Percentiles rank a stretch among this genome's conserved stretches.
phyloP scores from a whole-genome alignment of 2,797 vertebrate genomes.

The Pseudochromis fuscus region DNA sequence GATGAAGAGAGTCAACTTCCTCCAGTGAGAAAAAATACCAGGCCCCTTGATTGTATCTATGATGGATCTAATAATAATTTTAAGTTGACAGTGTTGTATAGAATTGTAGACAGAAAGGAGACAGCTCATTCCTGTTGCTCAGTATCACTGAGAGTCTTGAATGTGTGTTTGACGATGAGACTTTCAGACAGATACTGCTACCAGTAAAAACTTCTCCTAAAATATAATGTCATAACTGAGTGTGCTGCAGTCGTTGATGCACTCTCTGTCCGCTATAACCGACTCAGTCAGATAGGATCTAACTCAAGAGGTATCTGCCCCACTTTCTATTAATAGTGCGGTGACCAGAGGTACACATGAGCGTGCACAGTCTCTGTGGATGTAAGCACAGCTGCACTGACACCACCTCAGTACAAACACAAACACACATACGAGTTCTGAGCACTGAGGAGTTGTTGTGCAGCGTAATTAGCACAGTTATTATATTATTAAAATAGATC shows the following conservation, averaged over 20 bases:
- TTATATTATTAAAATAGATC: conserved; percentile 3
- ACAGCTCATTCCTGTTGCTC: background rate
- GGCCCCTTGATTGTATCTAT: too few species aligned
- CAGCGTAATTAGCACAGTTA: conserved; percentile 4
- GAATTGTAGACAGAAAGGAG: background rate
- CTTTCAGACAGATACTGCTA: conserved; percentile 12
- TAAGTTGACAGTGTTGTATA: background rate
- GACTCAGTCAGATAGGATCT: conserved; percentile 69
- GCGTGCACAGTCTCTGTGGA: conserved; percentile 35
- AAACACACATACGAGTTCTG: conserved; percentile 11
- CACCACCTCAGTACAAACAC: conserved; percentile 14
- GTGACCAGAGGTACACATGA: conserved; percentile 65
- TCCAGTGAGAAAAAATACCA: too few species aligned
- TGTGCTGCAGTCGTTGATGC: conserved; percentile 31
- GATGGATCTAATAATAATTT: background rate
- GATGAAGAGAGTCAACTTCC: too few species aligned
- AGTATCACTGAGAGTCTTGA: conserved; percentile 7
- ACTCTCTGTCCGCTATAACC: conserved; percentile 31
- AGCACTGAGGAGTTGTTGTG: background rate
- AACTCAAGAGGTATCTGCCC: conserved; percentile 79
- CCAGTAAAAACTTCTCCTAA: conserved; percentile 4
- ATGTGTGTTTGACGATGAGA: background rate
- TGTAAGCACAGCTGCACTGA: conserved; percentile 58
- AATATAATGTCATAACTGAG: conserved; percentile 36
- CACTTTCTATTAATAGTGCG: conserved; percentile 85